phyloP scores from a whole-genome alignment of 2,113 vertebrate species.

The Hyaena hyaena region DNA sequence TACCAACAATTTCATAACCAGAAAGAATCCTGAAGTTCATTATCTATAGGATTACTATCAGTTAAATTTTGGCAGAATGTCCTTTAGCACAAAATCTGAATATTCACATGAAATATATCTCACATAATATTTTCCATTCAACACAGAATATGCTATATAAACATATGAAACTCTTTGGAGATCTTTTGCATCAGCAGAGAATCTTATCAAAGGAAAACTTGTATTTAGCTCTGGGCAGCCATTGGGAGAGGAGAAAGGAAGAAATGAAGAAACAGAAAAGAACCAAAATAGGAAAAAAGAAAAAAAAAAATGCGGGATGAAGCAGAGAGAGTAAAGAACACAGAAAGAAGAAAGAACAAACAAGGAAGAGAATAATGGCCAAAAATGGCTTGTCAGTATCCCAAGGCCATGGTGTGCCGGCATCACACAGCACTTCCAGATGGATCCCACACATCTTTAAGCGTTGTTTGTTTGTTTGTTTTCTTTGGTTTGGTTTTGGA shows the following conservation, averaged over 20 bases:
- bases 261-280: not conserved
- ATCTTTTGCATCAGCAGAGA: not conserved
- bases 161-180: constrained; percentile 10
- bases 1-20: not conserved
- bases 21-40: not conserved
- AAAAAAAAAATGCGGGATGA: accelerated
- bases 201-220: constrained; percentile 1
- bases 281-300: not conserved
- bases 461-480: not conserved
- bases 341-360: not conserved
- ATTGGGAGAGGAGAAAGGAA: not conserved
- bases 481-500: constrained; percentile 9
- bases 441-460: not conserved
- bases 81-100: constrained; percentile 24
- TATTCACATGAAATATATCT: not conserved
- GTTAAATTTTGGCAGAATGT: not conserved
- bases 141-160: not conserved
- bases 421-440: not conserved
- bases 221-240: not conserved
- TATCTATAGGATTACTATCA: not conserved
- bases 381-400: not conserved
- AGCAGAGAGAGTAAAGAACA: not conserved
- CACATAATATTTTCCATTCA: not conserved
- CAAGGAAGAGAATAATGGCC: not conserved
- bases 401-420: not conserved